A percentile compares a stretch with the other conserved stretches of the same genome.
phyloP scores from a whole-genome alignment of 2,888 invertebrate species.

The Polyploca ridens region DNA sequence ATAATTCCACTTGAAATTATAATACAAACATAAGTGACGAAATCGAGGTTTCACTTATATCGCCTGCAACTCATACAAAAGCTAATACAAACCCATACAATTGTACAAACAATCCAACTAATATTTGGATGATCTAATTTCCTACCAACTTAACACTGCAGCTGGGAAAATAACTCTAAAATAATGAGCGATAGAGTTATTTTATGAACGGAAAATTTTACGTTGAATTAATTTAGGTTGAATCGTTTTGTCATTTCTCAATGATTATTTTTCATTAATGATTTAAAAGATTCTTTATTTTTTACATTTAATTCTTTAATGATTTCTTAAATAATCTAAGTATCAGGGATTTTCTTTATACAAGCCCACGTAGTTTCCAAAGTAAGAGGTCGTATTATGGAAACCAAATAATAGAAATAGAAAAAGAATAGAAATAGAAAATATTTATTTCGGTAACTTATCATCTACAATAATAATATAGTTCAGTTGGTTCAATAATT shows the following conservation, averaged over 20 bases:
- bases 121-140: conserved; percentile 44
- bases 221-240: conserved; percentile 20
- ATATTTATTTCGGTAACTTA: too few species aligned
- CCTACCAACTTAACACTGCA: conserved; percentile 25
- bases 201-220: conserved; percentile 13
- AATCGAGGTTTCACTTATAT: conserved; percentile 44
- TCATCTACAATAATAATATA: too few species aligned
- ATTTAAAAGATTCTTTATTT: background rate
- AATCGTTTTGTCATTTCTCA: conserved; percentile 33
- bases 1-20: conserved; percentile 28
- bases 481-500: too few species aligned
- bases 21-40: conserved; percentile 39
- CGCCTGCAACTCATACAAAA: conserved; percentile 19
- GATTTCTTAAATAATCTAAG: conserved; percentile 8
- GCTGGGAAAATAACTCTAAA: conserved; percentile 12
- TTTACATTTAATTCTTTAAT: background rate
- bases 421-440: too few species aligned
- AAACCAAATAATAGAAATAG: too few species aligned
- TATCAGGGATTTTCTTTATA: too few species aligned
- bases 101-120: conserved; percentile 37
- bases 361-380: too few species aligned
- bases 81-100: conserved; percentile 37
- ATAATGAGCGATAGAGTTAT: background rate
- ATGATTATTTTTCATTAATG: conserved; percentile 25
- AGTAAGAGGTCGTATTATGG: too few species aligned